phyloP scores from a whole-genome alignment of 2,888 invertebrate genomes.

The Agrilus cyanescens region DNA sequence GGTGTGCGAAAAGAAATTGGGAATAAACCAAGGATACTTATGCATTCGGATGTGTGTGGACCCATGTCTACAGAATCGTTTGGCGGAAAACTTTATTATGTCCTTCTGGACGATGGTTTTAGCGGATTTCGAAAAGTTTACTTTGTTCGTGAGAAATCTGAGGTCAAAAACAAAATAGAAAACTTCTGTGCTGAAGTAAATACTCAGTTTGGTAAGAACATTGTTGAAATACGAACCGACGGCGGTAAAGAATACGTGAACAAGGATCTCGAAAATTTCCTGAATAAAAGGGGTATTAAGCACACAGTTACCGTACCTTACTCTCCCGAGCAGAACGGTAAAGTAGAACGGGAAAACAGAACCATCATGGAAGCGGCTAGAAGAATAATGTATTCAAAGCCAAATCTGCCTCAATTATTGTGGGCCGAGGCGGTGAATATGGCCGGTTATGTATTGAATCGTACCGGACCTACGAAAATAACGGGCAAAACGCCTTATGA shows the following conservation, averaged over 20 bases:
- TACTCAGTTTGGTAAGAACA: slow-evolving; percentile 12
- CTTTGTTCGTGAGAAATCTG: slow-evolving; percentile 10
- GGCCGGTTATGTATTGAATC: slow-evolving; percentile 2
- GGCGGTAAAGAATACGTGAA: slow-evolving; percentile 16
- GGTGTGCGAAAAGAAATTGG: too few species aligned
- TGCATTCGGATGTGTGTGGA: too few species aligned
- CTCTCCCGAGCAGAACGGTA: neutral
- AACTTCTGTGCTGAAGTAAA: slow-evolving; percentile 8
- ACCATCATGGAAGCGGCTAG: too few species aligned
- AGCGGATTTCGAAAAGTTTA: slow-evolving; percentile 5
- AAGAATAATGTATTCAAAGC: too few species aligned
- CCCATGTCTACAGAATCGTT: too few species aligned
- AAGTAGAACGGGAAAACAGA: too few species aligned
- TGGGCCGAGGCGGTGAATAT: too few species aligned
- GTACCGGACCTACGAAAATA: slow-evolving; percentile 10
- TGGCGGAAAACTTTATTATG: too few species aligned
- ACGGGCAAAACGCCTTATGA: slow-evolving; percentile 9
- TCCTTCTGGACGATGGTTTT: too few species aligned
- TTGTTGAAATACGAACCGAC: slow-evolving; percentile 15
- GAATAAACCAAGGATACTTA: too few species aligned
- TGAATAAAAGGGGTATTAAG: slow-evolving; percentile 12
- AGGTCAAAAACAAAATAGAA: slow-evolving; percentile 5
- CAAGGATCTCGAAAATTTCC: slow-evolving; percentile 7
- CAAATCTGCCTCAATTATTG: too few species aligned
- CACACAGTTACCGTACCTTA: slow-evolving; percentile 9